Base-by-base conservation (phyloP, 2,888 invertebrate species). In the Adelognathus sp. region DNA sequence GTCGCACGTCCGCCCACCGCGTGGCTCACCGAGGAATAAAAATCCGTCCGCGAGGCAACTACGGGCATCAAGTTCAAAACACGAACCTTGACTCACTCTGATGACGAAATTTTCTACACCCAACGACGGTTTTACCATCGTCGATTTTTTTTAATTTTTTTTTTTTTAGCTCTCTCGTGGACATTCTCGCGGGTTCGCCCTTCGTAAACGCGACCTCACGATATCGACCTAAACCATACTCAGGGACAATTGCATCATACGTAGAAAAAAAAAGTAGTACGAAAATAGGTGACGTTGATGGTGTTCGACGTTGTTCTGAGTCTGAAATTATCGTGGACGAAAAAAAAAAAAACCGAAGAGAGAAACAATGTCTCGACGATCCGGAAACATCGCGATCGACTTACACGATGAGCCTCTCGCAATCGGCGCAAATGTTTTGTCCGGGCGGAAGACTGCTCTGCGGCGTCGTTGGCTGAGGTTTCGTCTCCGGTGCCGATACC, bases 351-450 rank as follows among this genome's bases (percentile, higher is more conserved):
- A 50, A 33, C 16, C n/a, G n/a, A n/a, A n/a, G n/a, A n/a, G n/a
- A n/a, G n/a, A n/a, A n/a, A n/a, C n/a, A n/a, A n/a, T n/a, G n/a
- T 39, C 36, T 80, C 85, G 82, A 82, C 72, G 83, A 81, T 78
- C 81, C 58, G 29, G 41, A 44, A 31, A 63, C 54, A 27, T 52
- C 33, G 61, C 21, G 70, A n/a, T 75, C 46, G 82, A 96, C 98
- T 97, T 96, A 99, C 98, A 98, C 97, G 93, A 99, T 98, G 90
- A 98, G 95, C 90, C 98, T 95, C 92, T 98, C 98, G 94, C 99
- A 99, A 91, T 98, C 98, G 86, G 97, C 97, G 94, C 99, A 99
- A 92, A 98, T 96, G 93, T 97, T 98, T 93, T 97, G 97, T 89
- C 97, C 96, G 86, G 97, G 95, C 86, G 96, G 96, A 87, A 97